Evolutionary conservation across 2,797 vertebrate species (phyloP).

Genomic region (Sebastes vulpes): DNA sequence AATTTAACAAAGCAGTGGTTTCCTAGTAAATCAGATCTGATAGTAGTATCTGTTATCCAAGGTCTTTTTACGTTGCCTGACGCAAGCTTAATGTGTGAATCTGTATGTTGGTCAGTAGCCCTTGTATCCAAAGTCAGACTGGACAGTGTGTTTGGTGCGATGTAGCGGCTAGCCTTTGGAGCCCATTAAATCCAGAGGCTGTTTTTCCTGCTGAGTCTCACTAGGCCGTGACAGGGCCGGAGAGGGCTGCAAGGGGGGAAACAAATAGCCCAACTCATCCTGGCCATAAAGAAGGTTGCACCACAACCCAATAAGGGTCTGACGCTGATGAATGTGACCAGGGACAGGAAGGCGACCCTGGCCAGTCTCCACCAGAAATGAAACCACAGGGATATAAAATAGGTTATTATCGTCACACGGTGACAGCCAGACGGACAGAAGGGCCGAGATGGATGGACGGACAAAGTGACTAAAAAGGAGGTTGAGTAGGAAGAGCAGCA

Average conservation of each 20-base stretch:
- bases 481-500: slow-evolving; percentile 68
- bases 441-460: slow-evolving; percentile 81
- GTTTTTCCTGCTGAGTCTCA: slow-evolving; percentile 85
- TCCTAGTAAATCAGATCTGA: slow-evolving; percentile 17
- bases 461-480: slow-evolving; percentile 79
- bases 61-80: slow-evolving; percentile 1
- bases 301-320: slow-evolving; percentile 88
- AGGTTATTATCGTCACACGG: slow-evolving; percentile 86
- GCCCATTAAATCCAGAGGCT: slow-evolving; percentile 85
- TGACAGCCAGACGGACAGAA: slow-evolving; percentile 83
- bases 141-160: slow-evolving; percentile 66
- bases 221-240: slow-evolving; percentile 84
- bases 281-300: slow-evolving; percentile 86
- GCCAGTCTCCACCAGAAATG: slow-evolving; percentile 86
- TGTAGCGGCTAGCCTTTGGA: slow-evolving; percentile 74
- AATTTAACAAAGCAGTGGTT: slow-evolving; percentile 14
- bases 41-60: not conserved
- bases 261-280: slow-evolving; percentile 89
- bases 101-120: slow-evolving; percentile 57
- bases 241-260: slow-evolving; percentile 83
- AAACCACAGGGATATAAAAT: slow-evolving; percentile 89
- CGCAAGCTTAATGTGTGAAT: slow-evolving; percentile 39
- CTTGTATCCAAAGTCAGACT: slow-evolving; percentile 32
- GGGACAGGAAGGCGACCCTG: slow-evolving; percentile 86
- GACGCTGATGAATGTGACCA: slow-evolving; percentile 90